Percentiles rank a stretch among this genome's conserved stretches.
phyloP scores from a whole-genome alignment of 2,797 vertebrate species.

The Cygnus olor region DNA sequence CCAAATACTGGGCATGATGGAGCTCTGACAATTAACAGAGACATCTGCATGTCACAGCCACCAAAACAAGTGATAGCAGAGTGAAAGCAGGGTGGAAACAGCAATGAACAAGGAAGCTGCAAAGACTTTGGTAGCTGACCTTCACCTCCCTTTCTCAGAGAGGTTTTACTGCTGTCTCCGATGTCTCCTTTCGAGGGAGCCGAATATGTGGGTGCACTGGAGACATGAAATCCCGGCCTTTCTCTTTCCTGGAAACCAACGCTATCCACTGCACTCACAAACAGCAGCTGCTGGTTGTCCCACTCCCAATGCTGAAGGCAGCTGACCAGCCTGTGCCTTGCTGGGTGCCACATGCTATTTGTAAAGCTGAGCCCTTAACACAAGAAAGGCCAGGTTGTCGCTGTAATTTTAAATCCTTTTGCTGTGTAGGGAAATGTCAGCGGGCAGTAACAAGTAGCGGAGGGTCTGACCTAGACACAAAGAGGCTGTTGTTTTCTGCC shows the following conservation, averaged over 20 bases:
- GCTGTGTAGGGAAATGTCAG: slow-evolving; percentile 29
- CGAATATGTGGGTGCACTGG: rapidly evolving
- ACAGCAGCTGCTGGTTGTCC: not conserved
- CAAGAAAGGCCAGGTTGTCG: slow-evolving; percentile 1
- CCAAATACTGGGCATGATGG: not conserved
- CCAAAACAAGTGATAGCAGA: not conserved
- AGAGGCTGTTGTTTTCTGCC: slow-evolving; percentile 50
- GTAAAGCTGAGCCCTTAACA: not conserved
- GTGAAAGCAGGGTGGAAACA: not conserved
- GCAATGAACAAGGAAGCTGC: not conserved
- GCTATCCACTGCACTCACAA: not conserved
- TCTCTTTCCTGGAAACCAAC: not conserved
- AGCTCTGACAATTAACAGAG: not conserved
- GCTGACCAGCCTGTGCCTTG: not conserved
- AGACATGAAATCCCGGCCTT: not conserved
- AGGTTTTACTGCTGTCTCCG: not conserved
- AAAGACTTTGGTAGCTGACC: not conserved
- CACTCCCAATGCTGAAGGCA: not conserved
- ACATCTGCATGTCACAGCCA: not conserved
- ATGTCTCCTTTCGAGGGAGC: not conserved
- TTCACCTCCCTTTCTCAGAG: not conserved
- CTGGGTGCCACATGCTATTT: not conserved
- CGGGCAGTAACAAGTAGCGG: slow-evolving; percentile 13
- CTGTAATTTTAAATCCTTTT: slow-evolving; percentile 28
- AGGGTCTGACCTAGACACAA: slow-evolving; percentile 44